phyloP scores from a whole-genome alignment of 2,113 vertebrate species.

The Dipodomys ordii region DNA sequence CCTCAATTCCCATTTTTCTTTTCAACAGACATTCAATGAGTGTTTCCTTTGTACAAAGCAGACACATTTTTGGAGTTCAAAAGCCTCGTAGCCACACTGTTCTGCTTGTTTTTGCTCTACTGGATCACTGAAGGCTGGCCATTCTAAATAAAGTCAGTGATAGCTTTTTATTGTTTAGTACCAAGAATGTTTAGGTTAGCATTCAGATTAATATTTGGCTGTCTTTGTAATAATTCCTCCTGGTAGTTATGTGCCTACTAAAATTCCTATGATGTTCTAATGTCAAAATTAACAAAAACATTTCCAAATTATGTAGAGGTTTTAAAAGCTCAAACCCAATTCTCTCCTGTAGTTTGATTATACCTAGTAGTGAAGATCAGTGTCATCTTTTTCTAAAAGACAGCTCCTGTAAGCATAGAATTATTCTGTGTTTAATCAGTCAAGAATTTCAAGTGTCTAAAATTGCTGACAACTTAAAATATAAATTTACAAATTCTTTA shows the following conservation, averaged over 20 bases:
- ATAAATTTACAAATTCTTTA: constrained; percentile 37
- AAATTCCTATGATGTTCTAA: constrained; percentile 37
- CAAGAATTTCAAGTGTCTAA: neutral
- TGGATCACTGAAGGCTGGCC: neutral
- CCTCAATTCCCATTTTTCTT: neutral
- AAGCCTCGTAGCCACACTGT: neutral
- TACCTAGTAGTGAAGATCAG: constrained; percentile 22
- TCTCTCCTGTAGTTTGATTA: constrained; percentile 53
- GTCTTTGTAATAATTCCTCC: neutral
- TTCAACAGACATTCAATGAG: neutral
- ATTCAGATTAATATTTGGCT: constrained; percentile 26
- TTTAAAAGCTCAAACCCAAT: constrained; percentile 49
- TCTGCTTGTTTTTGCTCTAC: neutral
- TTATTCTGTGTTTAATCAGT: constrained; percentile 35
- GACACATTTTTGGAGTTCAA: neutral
- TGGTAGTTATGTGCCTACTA: neutral
- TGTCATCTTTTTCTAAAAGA: constrained; percentile 54
- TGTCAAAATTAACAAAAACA: constrained; percentile 22
- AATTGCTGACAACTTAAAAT: constrained; percentile 29
- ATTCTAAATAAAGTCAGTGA: constrained; percentile 19
- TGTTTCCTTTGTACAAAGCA: neutral
- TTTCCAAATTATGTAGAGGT: constrained; percentile 30
- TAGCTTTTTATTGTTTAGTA: neutral
- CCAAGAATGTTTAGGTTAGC: neutral
- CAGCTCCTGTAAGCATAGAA: neutral